Base-by-base conservation (phyloP, 2,797 vertebrate genomes). In the Cephalopachus bancanus region DNA sequence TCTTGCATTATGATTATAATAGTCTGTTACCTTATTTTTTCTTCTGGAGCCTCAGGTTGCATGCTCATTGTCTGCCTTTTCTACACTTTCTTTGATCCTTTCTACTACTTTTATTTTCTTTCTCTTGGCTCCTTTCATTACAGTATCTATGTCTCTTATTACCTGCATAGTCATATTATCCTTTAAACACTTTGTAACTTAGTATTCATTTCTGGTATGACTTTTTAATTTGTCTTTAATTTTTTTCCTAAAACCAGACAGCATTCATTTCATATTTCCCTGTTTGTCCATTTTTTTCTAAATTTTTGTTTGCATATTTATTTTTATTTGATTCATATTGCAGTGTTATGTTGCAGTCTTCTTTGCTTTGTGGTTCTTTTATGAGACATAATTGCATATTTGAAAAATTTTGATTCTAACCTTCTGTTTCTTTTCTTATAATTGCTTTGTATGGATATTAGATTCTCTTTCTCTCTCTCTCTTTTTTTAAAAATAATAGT, bases 371-470 rank as follows among this genome's bases (percentile, higher is more conserved):
- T 65, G 12, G 3, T 62, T 49, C 93, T 80, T 95, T 67, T 59
- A 19, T 60, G 26, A 55, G 64, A 37, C 12, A 69, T 69, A 75
- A 60, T 83, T 91, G n/a, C 10, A 89, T 95, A 51, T 80, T 44
- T 1, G 28, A 97, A 84, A 89, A 74, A 8, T 76, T 60, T 65
- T 81, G 24, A 57, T 74, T 94, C 44, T 55, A 19, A 71, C 19
- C 44, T 67, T 81, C 57, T 83, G 1, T 69, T 64, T 53, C 20
- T 53, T 69, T 51, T 59, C 33, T 83, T 84, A 15, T 33, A 78
- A 12, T 95, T 92, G 51, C 53, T 89, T 86, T 95, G 10, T 75
- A 26, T 84, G 44, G 17, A n/a, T 97, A 37, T 83, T 87, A 53
- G 26, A 62, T 86, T 89, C 33, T 49, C 30, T 30, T n/a, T 75